Evolutionary conservation across 2,888 invertebrate genomes (phyloP).

Genomic region (Sisyra terminalis): DNA sequence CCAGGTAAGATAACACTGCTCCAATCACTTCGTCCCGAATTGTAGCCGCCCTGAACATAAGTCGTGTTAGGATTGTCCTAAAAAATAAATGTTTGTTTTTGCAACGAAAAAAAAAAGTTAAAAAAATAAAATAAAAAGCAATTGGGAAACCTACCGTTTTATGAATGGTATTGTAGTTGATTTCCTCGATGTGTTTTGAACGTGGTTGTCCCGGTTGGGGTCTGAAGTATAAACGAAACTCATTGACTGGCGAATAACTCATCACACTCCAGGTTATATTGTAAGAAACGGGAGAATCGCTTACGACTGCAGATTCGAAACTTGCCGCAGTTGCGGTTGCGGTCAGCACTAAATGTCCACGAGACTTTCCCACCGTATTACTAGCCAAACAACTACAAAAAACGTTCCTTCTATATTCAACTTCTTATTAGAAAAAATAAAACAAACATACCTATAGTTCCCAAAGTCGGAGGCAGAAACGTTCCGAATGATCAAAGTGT

Average conservation of each 20-base stretch:
- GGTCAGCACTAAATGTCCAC: constrained; percentile 31
- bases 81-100: too few species aligned
- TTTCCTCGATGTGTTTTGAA: constrained; percentile 15
- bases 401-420: constrained; percentile 8
- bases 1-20: constrained; percentile 26
- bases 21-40: constrained; percentile 23
- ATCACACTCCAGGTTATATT: constrained; percentile 35
- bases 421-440: not conserved
- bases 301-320: constrained; percentile 30
- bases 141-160: constrained; percentile 2
- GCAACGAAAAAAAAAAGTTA: too few species aligned
- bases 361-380: constrained; percentile 32
- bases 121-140: too few species aligned
- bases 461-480: constrained; percentile 35
- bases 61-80: not conserved
- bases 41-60: constrained; percentile 8
- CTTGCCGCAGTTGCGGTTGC: constrained; percentile 31
- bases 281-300: constrained; percentile 30
- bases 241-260: constrained; percentile 32
- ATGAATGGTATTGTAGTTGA: constrained; percentile 13
- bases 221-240: constrained; percentile 32
- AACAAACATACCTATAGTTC: constrained; percentile 35
- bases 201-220: constrained; percentile 22
- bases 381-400: constrained; percentile 32
- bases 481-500: constrained; percentile 33